phyloP scores from a whole-genome alignment of 2,113 vertebrate species.

The Nothobranchius furzeri region DNA sequence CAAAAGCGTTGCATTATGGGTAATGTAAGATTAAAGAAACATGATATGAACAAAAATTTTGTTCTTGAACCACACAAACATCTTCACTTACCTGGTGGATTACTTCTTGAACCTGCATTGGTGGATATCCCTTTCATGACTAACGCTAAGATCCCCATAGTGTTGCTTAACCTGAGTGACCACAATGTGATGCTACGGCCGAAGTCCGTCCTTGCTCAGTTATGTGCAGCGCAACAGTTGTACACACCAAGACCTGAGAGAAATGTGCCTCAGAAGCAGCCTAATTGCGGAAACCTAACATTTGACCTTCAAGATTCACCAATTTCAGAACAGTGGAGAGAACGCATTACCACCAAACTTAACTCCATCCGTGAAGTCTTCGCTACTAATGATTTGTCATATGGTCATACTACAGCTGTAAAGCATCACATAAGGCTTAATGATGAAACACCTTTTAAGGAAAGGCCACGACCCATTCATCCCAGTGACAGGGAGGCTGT shows the following conservation, averaged over 20 bases:
- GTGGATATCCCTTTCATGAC: background rate
- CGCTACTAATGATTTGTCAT: background rate
- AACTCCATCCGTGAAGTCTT: constrained; percentile 12
- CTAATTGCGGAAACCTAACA: too few relatives aligned
- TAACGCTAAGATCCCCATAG: constrained; percentile 4
- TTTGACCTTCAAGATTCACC: too few relatives aligned
- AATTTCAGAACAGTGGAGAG: background rate
- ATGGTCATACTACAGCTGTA: constrained; percentile 7
- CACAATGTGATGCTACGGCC: background rate
- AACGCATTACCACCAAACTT: background rate
- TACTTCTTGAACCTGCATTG: constrained; percentile 3
- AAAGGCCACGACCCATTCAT: constrained; percentile 5
- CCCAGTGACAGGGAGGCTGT: constrained; percentile 1
- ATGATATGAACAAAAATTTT: background rate
- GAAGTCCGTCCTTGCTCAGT: background rate
- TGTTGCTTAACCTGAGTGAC: background rate
- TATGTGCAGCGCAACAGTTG: background rate
- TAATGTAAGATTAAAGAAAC: background rate
- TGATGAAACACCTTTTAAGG: constrained; percentile 10
- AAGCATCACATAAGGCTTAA: constrained; percentile 7
- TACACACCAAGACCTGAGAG: too few relatives aligned
- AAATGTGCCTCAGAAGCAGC: too few relatives aligned
- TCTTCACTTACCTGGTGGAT: background rate
- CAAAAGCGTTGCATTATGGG: constrained; percentile 2
- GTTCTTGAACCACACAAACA: background rate